Evolutionary conservation across 1,140 invertebrate species (phyloP).

Genomic region (Nasonia vitripennis): DNA sequence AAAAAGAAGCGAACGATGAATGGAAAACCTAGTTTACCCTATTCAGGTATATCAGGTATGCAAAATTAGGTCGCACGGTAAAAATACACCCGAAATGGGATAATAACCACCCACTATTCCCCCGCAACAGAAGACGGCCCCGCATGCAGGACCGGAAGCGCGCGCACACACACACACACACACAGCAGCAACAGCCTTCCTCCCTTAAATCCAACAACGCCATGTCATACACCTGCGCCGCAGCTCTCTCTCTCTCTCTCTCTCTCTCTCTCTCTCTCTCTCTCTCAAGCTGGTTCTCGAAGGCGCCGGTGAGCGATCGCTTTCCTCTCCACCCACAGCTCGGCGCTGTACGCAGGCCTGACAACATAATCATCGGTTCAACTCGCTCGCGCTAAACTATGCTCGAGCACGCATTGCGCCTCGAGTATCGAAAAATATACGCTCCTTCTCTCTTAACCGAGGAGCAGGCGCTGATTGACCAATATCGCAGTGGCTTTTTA

Average conservation of each 20-base stretch:
- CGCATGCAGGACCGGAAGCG: not conserved
- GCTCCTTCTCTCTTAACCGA: not conserved
- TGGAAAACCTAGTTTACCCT: too few relatives aligned
- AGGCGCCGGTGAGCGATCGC: conserved; percentile 60
- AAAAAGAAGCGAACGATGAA: too few relatives aligned
- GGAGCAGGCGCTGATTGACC: conserved; percentile 34
- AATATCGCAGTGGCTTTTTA: conserved; percentile 29
- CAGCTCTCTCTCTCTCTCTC: too few relatives aligned
- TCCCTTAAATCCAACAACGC: not conserved
- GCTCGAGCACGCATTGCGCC: conserved; percentile 61
- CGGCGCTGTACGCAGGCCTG: conserved; percentile 40
- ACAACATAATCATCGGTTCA: conserved; percentile 65
- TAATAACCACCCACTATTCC: too few relatives aligned
- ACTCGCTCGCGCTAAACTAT: conserved; percentile 59
- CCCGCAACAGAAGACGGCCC: too few relatives aligned
- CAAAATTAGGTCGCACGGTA: too few relatives aligned
- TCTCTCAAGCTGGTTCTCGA: not conserved
- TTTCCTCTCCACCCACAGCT: conserved; percentile 61
- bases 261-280: too few relatives aligned
- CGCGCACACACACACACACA: not conserved
- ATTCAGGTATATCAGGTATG: too few relatives aligned
- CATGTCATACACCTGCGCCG: conserved; percentile 12
- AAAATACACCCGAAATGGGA: too few relatives aligned
- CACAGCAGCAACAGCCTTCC: not conserved
- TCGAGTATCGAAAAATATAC: conserved; percentile 51